A percentile compares a stretch with the other conserved stretches of the same genome.
Conservation (phyloP, 1,140 invertebrate genomes). For the Tenebrio molitor region DNA sequence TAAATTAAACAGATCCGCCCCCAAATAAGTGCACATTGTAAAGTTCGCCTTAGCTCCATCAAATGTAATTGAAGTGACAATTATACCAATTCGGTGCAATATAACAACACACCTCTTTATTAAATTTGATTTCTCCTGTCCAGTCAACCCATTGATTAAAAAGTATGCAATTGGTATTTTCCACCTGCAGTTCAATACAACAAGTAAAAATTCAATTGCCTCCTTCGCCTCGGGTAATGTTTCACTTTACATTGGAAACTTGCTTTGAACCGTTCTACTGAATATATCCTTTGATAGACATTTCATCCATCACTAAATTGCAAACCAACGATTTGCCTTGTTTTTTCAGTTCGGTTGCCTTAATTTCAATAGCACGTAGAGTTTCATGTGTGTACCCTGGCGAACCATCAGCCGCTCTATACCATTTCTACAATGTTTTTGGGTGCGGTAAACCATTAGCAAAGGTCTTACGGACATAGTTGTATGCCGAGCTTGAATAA, state of each 20-base stretch:
- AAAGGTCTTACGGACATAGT: conserved; percentile 7
- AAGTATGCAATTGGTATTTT: conserved; percentile 58
- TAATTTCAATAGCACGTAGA: background rate
- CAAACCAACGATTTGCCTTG: background rate
- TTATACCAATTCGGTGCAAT: conserved; percentile 44
- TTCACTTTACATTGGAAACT: background rate
- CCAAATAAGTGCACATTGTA: background rate
- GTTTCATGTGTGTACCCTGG: background rate
- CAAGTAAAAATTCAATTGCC: conserved; percentile 14
- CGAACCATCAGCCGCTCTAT: background rate
- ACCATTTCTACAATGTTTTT: background rate
- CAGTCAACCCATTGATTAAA: conserved; percentile 51
- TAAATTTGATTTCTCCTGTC: conserved; percentile 50
- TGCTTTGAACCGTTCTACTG: background rate
- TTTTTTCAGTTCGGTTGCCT: background rate
- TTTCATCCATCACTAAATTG: conserved; percentile 11
- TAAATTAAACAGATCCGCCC: background rate
- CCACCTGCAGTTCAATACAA: conserved; percentile 31
- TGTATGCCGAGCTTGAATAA: conserved; percentile 7
- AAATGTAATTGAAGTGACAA: conserved; percentile 51
- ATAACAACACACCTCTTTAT: conserved; percentile 47
- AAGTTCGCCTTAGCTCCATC: conserved; percentile 53
- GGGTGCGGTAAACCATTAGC: background rate
- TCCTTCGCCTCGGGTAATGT: background rate
- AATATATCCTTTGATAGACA: background rate